Base-by-base conservation (phyloP, 2,888 invertebrate genomes). In the Pasiphila rectangulata region DNA sequence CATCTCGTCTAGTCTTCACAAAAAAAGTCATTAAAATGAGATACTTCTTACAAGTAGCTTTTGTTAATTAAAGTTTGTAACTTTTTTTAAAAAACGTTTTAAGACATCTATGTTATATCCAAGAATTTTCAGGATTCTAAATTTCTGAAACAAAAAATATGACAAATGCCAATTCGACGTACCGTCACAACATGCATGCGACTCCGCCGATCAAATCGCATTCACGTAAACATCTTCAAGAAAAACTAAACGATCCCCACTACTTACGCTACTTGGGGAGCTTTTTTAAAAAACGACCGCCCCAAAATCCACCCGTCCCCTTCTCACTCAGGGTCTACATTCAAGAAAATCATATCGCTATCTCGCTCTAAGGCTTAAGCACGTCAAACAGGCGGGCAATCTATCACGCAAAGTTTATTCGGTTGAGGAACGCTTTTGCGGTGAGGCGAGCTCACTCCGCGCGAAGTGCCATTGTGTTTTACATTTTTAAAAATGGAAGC, bases 191-290 rank as follows among this genome's bases (percentile, higher is more conserved):
- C 69, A 59, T 66, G 66, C 72, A 69, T 70, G 71, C 75, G 66
- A 72, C 61, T 70, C 75, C 72, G 24, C 37, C 82, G 86, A 84
- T 86, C 83, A 83, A 85, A 85, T 86, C 80, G 79, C 79, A 79
- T 83, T 74, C 83, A 83, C 82, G 82, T 86, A 86, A 88, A 88
- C 85, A 85, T 86, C 88, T 87, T 87, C 74, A 86, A 86, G 87
- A 86, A 87, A 86, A 88, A 85, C 83, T 83, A 80, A 80, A 79
- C 79, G 83, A 86, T 86, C 86, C 86, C 87, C 87, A 83, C 87
- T 80, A 83, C 86, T 85, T 85, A 83, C 73, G 74, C 80, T 83
- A 84, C 86, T 86, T 79, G 77, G 64, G 57, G 61, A 75, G 79
- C 81, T 82, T 88, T 84, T 84, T 84, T 79, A 81, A 81, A 82